phyloP scores from a whole-genome alignment of 37 sponge, comb jelly and placozoan genomes.

The Spongilla lacustris region DNA sequence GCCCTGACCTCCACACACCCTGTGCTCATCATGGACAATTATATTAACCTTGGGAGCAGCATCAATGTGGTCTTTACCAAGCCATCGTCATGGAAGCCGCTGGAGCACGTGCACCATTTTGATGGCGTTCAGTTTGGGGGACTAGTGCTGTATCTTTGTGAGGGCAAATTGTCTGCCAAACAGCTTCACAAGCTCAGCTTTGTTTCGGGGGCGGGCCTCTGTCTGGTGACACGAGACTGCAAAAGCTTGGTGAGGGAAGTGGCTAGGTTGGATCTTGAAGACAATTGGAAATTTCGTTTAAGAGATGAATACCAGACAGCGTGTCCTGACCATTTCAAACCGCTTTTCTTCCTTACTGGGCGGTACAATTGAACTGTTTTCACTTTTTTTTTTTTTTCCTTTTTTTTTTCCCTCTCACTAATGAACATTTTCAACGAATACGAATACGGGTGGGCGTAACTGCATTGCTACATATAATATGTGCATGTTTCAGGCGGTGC shows the following conservation, averaged over 20 bases:
- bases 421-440: no score
- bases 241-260: conserved; percentile 85
- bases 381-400: background rate
- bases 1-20: conserved; percentile 60
- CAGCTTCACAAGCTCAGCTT: conserved; percentile 77
- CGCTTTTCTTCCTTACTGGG: conserved; percentile 91
- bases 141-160: conserved; percentile 82
- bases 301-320: conserved; percentile 91
- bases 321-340: conserved; percentile 66
- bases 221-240: conserved; percentile 85
- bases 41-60: conserved; percentile 74
- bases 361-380: conserved; percentile 20
- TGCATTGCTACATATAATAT: background rate
- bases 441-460: no score
- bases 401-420: no score
- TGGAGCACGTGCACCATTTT: background rate
- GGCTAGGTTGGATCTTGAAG: conserved; percentile 90
- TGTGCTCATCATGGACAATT: conserved; percentile 75
- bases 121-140: conserved; percentile 74
- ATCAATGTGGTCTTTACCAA: conserved; percentile 52
- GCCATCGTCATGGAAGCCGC: conserved; percentile 8
- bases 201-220: conserved; percentile 80
- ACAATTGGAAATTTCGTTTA: conserved; percentile 87
- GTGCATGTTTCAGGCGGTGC: background rate
- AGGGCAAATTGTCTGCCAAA: conserved; percentile 48